phyloP scores from a whole-genome alignment of 1,140 invertebrate species.

The Delia radicum region DNA sequence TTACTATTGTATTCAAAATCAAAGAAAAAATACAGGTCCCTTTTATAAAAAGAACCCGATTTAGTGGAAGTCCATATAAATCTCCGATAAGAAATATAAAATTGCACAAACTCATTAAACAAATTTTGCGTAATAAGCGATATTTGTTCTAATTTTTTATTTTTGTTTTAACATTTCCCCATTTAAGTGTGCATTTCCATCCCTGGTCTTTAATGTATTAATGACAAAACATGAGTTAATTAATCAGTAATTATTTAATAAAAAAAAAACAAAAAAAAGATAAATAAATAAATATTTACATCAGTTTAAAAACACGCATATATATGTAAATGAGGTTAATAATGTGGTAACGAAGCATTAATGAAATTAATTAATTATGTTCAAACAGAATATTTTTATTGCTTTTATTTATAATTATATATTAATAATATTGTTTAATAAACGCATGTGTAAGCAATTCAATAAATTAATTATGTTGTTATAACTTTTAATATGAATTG shows the following conservation, averaged over 20 bases:
- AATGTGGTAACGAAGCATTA: neutral
- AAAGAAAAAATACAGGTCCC: too few relatives aligned
- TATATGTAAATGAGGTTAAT: neutral
- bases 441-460: too few relatives aligned
- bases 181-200: neutral
- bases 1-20: too few relatives aligned
- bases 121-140: too few relatives aligned
- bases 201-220: neutral
- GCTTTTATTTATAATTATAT: neutral
- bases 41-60: too few relatives aligned
- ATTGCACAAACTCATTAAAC: too few relatives aligned
- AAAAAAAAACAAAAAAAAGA: neutral
- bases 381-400: neutral
- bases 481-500: too few relatives aligned
- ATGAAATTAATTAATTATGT: constrained; percentile 1
- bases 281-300: neutral
- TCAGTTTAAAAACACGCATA: neutral
- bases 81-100: too few relatives aligned
- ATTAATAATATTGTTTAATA: too few relatives aligned
- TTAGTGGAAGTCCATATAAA: too few relatives aligned
- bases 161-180: too few relatives aligned
- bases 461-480: too few relatives aligned
- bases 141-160: neutral
- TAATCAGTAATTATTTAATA: neutral
- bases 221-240: neutral